Conservation (phyloP, 2,113 vertebrate genomes). For the Pelecanoides urinatrix region DNA sequence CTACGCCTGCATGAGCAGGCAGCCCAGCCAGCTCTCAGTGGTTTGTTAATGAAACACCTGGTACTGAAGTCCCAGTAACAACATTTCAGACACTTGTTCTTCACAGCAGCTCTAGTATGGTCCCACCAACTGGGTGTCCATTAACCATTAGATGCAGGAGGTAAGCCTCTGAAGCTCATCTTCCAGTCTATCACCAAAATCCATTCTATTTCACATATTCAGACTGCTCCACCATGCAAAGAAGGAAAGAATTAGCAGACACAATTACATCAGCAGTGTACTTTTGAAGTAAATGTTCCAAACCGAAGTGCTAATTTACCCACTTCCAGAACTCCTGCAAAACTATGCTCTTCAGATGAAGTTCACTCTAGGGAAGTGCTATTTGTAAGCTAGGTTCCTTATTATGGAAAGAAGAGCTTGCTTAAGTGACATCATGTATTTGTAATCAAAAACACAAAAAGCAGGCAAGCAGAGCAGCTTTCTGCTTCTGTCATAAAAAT, state of each 20-base stretch:
- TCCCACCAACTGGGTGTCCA: neutral
- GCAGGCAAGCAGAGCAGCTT: neutral
- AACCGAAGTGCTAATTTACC: neutral
- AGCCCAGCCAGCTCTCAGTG: no score
- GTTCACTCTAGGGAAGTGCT: neutral
- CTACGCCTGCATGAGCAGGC: neutral
- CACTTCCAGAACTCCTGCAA: neutral
- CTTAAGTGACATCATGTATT: neutral
- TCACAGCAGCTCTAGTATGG: neutral
- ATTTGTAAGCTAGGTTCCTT: neutral
- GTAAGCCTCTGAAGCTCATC: neutral
- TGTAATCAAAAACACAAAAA: neutral
- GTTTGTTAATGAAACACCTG: neutral
- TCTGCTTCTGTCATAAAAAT: neutral
- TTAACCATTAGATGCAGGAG: neutral
- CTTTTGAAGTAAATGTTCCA: neutral
- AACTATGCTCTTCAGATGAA: neutral
- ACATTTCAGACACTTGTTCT: neutral
- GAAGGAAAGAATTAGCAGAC: neutral
- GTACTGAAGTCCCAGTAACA: neutral
- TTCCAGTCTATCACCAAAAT: neutral
- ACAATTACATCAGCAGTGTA: neutral
- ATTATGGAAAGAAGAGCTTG: neutral
- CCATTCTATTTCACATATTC: neutral
- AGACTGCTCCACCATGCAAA: neutral